Conservation (phyloP, 2,113 vertebrate species). For the Pleuronectes platessa region DNA sequence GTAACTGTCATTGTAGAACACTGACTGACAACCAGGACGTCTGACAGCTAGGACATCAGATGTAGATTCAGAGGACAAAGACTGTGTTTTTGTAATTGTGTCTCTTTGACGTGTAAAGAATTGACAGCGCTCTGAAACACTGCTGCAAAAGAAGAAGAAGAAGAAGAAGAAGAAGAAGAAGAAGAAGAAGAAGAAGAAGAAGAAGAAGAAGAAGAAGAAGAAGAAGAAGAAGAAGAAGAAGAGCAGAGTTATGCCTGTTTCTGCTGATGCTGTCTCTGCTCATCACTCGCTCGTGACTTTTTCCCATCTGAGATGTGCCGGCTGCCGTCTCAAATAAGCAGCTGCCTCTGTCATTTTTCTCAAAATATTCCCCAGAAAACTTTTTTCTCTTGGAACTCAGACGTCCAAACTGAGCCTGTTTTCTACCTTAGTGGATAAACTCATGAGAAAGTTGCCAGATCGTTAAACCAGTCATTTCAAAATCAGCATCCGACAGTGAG, state of each 20-base stretch:
- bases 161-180: too few species aligned
- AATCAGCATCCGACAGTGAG: neutral
- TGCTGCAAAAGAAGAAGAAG: slow-evolving; percentile 9
- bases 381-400: neutral
- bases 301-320: slow-evolving; percentile 16
- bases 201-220: too few species aligned
- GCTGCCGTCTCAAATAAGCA: slow-evolving; percentile 34
- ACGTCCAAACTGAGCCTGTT: slow-evolving; percentile 10
- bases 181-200: too few species aligned
- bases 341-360: slow-evolving; percentile 29
- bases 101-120: slow-evolving; percentile 28
- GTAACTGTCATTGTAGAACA: slow-evolving; percentile 25
- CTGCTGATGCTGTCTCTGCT: slow-evolving; percentile 27
- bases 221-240: neutral
- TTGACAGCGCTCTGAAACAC: slow-evolving; percentile 35
- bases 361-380: slow-evolving; percentile 21
- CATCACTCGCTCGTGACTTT: slow-evolving; percentile 34
- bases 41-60: neutral
- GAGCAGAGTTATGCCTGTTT: slow-evolving; percentile 1
- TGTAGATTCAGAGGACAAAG: neutral
- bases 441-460: slow-evolving; percentile 1
- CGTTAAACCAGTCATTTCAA: slow-evolving; percentile 7
- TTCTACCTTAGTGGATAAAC: neutral
- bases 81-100: slow-evolving; percentile 5
- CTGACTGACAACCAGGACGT: neutral